Conservation (phyloP, 2,113 vertebrate species). For the Nothocercus julius region DNA sequence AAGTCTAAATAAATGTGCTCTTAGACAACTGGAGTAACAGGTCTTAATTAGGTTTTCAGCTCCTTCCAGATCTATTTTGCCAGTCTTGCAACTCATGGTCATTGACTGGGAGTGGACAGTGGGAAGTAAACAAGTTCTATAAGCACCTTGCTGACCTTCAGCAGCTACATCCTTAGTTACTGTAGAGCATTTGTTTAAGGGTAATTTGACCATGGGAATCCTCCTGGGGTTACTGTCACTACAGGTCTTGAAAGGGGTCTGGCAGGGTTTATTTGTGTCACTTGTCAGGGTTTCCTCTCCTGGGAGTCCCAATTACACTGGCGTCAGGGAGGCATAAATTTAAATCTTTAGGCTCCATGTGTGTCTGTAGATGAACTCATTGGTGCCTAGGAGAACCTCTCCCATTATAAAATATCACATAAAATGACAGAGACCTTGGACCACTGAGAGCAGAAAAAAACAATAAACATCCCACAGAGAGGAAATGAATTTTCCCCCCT, state of each 20-base stretch:
- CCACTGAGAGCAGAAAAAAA: conserved; percentile 37
- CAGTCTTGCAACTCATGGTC: background rate
- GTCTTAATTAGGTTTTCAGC: conserved; percentile 37
- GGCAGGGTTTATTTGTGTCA: conserved; percentile 43
- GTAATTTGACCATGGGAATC: conserved; percentile 26
- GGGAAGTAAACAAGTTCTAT: background rate
- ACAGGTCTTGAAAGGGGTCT: background rate
- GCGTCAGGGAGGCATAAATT: background rate
- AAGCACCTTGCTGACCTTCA: conserved; percentile 21
- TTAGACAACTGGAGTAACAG: background rate
- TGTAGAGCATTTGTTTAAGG: conserved; percentile 25
- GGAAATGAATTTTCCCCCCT: background rate
- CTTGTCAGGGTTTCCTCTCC: conserved; percentile 12
- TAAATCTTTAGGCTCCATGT: background rate
- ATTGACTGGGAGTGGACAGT: background rate
- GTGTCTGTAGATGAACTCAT: conserved; percentile 28
- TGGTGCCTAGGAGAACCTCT: conserved; percentile 25
- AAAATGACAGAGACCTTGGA: conserved; percentile 16
- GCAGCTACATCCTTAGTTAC: background rate
- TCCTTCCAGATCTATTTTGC: background rate
- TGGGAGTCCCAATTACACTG: conserved; percentile 1
- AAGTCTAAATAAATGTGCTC: conserved; percentile 32
- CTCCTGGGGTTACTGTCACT: conserved; percentile 5
- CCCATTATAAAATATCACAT: conserved; percentile 35
- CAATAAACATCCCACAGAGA: conserved; percentile 53